These are phyloP conservation scores for Oligia latruncula DNA, from an alignment of 2,888 invertebrate species.

Conservation along the genomic window DNA sequence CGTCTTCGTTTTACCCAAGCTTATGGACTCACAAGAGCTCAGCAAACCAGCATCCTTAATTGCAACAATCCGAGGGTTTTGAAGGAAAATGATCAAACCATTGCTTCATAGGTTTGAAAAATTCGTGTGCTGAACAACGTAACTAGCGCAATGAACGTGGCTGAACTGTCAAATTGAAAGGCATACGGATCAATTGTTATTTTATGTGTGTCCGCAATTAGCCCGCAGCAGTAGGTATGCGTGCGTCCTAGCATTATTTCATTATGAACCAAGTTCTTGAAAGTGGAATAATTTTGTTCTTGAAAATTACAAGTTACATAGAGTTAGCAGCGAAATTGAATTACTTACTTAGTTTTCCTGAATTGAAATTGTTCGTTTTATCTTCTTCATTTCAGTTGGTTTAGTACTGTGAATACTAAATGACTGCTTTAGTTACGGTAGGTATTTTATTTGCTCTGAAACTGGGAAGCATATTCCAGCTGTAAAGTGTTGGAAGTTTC, in stretches of 20 bases:
- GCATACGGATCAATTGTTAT: too few species aligned
- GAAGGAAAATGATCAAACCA: too few species aligned
- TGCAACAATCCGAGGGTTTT: too few species aligned
- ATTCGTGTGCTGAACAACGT: too few species aligned
- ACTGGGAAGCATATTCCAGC: slow-evolving; percentile 16
- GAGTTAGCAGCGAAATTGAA: slow-evolving; percentile 29
- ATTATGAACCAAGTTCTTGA: slow-evolving; percentile 24
- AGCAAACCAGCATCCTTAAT: too few species aligned
- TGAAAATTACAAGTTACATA: slow-evolving; percentile 22
- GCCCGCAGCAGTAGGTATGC: background rate
- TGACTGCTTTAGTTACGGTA: slow-evolving; percentile 5
- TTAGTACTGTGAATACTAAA: slow-evolving; percentile 51
- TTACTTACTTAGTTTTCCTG: slow-evolving; percentile 35
- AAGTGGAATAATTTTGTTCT: slow-evolving; percentile 38
- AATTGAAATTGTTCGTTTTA: slow-evolving; percentile 54
- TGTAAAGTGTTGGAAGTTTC: slow-evolving; percentile 16
- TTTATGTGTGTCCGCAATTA: too few species aligned
- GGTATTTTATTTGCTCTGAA: slow-evolving; percentile 31
- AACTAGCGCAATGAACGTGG: too few species aligned
- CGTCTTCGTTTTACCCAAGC: too few species aligned
- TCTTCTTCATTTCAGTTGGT: slow-evolving; percentile 41
- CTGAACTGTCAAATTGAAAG: too few species aligned
- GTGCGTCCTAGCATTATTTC: slow-evolving; percentile 13
- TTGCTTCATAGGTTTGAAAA: too few species aligned
- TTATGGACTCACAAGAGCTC: too few species aligned